Evolutionary conservation across 37 sponge, comb jelly and placozoan species (phyloP).

Genomic region (Ephydatia muelleri): DNA sequence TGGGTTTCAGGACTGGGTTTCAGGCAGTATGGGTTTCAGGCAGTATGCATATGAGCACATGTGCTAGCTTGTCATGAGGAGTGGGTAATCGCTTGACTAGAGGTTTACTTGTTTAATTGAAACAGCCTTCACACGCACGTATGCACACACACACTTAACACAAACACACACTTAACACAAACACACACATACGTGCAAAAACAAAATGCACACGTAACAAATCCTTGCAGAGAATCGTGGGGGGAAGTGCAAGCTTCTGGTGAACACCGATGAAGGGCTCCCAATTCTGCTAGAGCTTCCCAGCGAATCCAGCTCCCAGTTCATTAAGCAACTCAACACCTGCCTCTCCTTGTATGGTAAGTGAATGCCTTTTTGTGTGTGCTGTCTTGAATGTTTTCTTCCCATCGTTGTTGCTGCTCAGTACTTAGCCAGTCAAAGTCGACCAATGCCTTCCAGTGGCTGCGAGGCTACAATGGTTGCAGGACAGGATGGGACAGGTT

Average conservation of each 20-base stretch:
- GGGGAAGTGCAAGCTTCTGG: background rate
- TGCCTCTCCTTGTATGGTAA: too few species aligned
- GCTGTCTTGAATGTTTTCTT: background rate
- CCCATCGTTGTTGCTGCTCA: background rate
- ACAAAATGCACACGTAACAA: background rate
- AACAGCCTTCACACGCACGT: background rate
- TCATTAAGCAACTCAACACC: too few species aligned
- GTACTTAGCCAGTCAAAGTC: slow-evolving; percentile 21
- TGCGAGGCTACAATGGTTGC: slow-evolving; percentile 51
- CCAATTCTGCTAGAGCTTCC: too few species aligned
- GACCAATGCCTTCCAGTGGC: slow-evolving; percentile 39
- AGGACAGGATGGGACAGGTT: slow-evolving; percentile 69
- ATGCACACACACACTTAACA: background rate
- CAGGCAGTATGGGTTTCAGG: too few species aligned
- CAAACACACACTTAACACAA: too few species aligned
- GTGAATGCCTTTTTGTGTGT: too few species aligned
- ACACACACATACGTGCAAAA: too few species aligned
- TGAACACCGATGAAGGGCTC: too few species aligned
- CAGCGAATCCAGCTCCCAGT: too few species aligned
- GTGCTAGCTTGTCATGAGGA: too few species aligned
- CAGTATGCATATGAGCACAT: background rate
- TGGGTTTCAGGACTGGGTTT: background rate
- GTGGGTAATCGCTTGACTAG: too few species aligned
- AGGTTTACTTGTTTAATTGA: too few species aligned
- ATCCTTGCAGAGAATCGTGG: background rate